These are phyloP conservation scores for Limnephilus marmoratus DNA, from an alignment of 2,888 invertebrate genomes.

Conservation along the genomic window DNA sequence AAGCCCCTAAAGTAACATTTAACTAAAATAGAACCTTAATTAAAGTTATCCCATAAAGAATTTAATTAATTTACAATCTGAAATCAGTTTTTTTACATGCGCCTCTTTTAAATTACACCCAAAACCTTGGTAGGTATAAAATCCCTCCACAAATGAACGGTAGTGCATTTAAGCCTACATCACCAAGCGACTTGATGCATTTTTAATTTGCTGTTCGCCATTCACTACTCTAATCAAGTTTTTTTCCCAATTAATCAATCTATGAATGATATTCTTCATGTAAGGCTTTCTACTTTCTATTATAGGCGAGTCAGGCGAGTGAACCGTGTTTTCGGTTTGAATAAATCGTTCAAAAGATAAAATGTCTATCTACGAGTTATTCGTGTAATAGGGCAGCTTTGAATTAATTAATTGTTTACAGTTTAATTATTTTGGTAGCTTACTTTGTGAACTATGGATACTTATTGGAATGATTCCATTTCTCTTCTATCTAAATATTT, in stretches of 20 bases:
- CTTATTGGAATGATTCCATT: not conserved
- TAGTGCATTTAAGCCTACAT: conserved; percentile 2
- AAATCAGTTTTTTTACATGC: not conserved
- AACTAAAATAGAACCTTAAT: not conserved
- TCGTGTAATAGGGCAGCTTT: not conserved
- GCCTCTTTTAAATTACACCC: not conserved
- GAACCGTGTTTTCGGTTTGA: not conserved
- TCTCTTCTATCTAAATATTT: not conserved
- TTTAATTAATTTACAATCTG: not conserved
- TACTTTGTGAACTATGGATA: not conserved
- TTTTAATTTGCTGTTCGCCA: not conserved
- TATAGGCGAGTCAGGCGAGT: not conserved
- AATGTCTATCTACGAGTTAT: not conserved
- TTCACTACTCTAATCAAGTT: not conserved
- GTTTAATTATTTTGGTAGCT: not conserved
- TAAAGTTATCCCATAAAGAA: not conserved
- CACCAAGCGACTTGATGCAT: not conserved
- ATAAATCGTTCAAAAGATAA: not conserved
- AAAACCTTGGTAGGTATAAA: not conserved
- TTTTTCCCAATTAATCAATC: not conserved
- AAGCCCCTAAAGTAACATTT: not conserved
- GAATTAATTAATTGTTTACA: not conserved
- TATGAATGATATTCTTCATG: not conserved
- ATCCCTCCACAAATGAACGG: not conserved
- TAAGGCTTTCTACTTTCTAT: not conserved